A percentile compares a stretch with the other conserved stretches of the same genome.
These are phyloP conservation scores for Burhinus bistriatus DNA, from an alignment of 2,113 vertebrate genomes.

Conservation along the genomic window DNA sequence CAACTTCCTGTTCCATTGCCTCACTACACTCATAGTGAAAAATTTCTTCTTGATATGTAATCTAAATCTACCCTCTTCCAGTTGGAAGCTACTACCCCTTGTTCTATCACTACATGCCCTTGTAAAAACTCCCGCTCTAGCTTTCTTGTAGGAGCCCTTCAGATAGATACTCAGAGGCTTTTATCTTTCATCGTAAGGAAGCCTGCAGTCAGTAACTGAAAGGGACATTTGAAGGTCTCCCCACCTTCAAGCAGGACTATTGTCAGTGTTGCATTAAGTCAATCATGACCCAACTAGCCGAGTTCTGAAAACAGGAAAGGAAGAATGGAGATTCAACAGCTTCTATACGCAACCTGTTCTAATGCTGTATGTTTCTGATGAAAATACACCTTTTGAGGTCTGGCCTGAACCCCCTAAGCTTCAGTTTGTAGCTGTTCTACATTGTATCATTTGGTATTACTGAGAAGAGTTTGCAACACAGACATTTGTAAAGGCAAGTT, in stretches of 20 bases:
- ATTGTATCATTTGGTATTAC: neutral
- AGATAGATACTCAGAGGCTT: neutral
- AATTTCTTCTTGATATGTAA: too few relatives aligned
- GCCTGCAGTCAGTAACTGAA: neutral
- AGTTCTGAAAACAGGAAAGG: neutral
- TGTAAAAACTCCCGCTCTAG: too few relatives aligned
- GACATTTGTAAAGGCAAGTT: neutral
- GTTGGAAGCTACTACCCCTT: too few relatives aligned
- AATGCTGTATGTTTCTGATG: neutral
- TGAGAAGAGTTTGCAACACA: neutral
- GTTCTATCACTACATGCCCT: too few relatives aligned
- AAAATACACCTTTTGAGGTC: neutral
- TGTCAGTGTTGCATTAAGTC: neutral
- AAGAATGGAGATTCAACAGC: neutral
- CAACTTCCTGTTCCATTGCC: too few relatives aligned
- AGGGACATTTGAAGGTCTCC: neutral
- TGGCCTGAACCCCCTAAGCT: neutral
- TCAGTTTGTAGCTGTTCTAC: neutral
- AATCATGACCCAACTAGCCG: neutral
- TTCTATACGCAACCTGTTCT: neutral
- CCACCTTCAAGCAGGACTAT: neutral
- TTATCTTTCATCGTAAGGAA: neutral
- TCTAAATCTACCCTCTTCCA: too few relatives aligned
- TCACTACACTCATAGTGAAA: too few relatives aligned
- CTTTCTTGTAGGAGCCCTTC: too few relatives aligned